Conservation (phyloP, 2,113 vertebrate genomes). For the Tetrao urogallus region DNA sequence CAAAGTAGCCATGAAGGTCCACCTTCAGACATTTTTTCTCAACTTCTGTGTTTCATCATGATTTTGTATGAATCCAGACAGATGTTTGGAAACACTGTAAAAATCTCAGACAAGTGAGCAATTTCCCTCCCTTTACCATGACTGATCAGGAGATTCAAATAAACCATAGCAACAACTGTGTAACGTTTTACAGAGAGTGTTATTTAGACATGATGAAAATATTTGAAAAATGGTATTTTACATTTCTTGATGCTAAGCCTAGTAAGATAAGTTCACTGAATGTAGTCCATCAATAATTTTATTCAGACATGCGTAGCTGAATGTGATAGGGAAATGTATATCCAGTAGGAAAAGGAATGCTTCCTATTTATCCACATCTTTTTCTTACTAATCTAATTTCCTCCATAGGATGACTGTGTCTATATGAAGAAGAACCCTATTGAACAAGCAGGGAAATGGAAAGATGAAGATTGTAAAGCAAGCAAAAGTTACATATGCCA, state of each 20-base stretch:
- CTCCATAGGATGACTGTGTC: constrained; percentile 80
- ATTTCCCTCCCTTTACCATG: neutral
- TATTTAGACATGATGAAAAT: neutral
- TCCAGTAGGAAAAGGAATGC: neutral
- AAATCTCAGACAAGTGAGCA: neutral
- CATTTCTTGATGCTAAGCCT: neutral
- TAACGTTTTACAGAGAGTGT: neutral
- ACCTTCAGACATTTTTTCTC: neutral
- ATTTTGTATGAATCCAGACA: neutral
- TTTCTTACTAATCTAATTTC: neutral
- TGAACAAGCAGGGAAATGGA: constrained; percentile 81
- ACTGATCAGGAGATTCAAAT: neutral
- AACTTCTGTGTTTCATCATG: neutral
- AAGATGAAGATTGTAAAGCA: constrained; percentile 80
- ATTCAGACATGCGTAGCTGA: neutral
- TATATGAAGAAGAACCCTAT: constrained; percentile 65
- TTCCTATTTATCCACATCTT: neutral
- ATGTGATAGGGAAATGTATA: neutral
- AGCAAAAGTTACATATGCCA: constrained; percentile 85
- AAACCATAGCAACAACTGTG: neutral
- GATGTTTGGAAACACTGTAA: neutral
- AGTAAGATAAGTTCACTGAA: neutral
- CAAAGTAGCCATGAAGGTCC: neutral
- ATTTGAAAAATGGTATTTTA: neutral
- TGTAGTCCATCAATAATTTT: neutral